A percentile compares a stretch with the other conserved stretches of the same genome.
Conservation (phyloP, 2,113 vertebrate species). For the Pseudopodoces humilis region DNA sequence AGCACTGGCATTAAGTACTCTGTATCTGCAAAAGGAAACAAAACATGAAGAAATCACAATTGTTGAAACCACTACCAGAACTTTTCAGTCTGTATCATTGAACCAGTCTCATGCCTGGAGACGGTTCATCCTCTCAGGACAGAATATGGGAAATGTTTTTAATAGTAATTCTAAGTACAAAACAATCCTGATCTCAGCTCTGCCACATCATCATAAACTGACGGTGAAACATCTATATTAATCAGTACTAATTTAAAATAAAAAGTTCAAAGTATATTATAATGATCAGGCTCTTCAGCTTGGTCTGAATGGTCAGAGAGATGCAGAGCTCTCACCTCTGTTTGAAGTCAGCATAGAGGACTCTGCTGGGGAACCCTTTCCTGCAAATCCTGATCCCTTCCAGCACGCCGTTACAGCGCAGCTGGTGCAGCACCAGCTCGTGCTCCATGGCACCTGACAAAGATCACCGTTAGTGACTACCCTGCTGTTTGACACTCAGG, state of each 20-base stretch:
- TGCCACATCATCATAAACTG: not conserved
- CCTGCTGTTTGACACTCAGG: not conserved
- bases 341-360: conserved; percentile 85
- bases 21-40: conserved; percentile 67
- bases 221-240: not conserved
- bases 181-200: not conserved
- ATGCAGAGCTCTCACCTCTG: conserved; percentile 75
- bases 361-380: conserved; percentile 83
- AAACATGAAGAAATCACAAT: not conserved
- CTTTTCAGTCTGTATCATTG: not conserved
- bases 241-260: not conserved
- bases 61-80: not conserved
- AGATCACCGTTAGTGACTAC: not conserved
- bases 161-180: not conserved
- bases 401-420: conserved; percentile 81
- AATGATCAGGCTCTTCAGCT: not conserved
- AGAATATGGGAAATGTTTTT: not conserved
- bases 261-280: not conserved
- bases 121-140: not conserved
- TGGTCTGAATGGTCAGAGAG: not conserved
- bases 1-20: conserved; percentile 77
- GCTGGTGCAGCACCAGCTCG: conserved; percentile 84
- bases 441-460: conserved; percentile 84
- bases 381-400: conserved; percentile 84
- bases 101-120: not conserved